Percentiles rank a stretch among this genome's conserved stretches.
phyloP scores from a whole-genome alignment of 2,797 vertebrate species.

The Eidolon dupreanum region DNA sequence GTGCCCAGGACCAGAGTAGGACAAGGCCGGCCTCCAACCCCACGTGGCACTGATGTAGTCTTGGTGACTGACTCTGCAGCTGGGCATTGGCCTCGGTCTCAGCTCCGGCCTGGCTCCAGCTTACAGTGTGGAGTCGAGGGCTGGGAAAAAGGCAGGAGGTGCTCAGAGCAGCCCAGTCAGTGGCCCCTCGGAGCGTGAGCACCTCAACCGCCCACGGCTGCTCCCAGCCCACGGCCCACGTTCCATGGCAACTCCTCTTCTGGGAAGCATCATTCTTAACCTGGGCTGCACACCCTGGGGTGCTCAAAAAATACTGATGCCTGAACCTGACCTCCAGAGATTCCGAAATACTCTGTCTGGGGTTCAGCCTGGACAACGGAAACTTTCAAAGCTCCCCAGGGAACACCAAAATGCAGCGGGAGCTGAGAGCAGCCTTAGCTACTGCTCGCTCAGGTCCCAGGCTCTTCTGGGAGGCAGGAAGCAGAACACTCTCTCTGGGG shows the following conservation, averaged over 20 bases:
- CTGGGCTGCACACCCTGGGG: conserved; percentile 72
- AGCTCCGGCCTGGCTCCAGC: background rate
- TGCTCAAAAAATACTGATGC: background rate
- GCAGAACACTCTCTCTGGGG: conserved; percentile 9
- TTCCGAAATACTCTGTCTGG: background rate
- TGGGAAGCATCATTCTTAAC: conserved; percentile 70
- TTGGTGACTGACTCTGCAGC: background rate
- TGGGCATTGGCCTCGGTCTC: background rate
- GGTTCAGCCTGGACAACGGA: background rate
- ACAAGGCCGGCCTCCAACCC: background rate
- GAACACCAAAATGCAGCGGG: background rate
- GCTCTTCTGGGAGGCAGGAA: conserved; percentile 74
- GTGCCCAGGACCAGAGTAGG: background rate
- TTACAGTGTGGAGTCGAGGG: accelerated
- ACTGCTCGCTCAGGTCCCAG: background rate
- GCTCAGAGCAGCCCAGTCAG: no score
- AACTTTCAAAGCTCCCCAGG: background rate
- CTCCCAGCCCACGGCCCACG: conserved; percentile 70
- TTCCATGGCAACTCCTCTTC: conserved; percentile 74
- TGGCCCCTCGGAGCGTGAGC: conserved; percentile 25
- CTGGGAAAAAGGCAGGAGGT: background rate
- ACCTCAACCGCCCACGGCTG: conserved; percentile 59
- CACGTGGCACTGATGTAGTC: background rate
- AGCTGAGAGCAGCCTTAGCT: background rate
- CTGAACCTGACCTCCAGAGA: background rate